Evolutionary conservation across 92 coral and sea anemone species (phyloP), one percentile per base, ranked within the genome.

Genomic region (Actinostola sp.): DNA sequence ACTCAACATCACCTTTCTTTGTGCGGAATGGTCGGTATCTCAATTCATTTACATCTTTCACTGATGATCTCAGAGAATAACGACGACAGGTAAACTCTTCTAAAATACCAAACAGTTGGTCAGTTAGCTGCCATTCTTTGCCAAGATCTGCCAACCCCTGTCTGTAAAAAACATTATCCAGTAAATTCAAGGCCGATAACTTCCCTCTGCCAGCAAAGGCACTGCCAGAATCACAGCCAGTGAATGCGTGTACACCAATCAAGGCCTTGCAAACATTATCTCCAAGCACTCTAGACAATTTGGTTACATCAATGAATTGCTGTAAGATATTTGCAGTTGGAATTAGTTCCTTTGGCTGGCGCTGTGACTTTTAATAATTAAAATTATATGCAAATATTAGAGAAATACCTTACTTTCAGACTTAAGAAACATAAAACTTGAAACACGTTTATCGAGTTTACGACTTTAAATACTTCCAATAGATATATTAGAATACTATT

Each of bases 1-100:
- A 78, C 58, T 84, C 85, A 59, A 84, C 73, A n/a, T 79, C 85
- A 20, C 89, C 82, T 52, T 72, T 72, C 69, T 67, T 72, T 7
- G 78, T 70, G 41, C 80, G 20, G 72, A 84, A 84, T 14, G 78
- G 51, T 30, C 71, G 80, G 55, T 70, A 72, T 50, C 89, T 57
- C 51, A 73, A 70, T 17, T 65, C 87, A 61, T 86, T 86, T 51
- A 76, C 81, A 16, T 63, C 35, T 24, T 73, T 61, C 41, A 20
- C 59, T 12, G 75, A 62, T 67, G 52, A 53, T 27, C 71, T 53
- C 43, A n/a, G 24, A 20, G 67, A 75, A 66, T 79, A 79, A 14
- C 79, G 55, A 42, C 27, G 56, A 44, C 89, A 84, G 41, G 89
- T 72, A 32, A 84, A 72, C 60, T 84, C 77, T 52, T 70, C 75